Conservation (phyloP, 2,888 invertebrate genomes). For the Eledone cirrhosa region DNA sequence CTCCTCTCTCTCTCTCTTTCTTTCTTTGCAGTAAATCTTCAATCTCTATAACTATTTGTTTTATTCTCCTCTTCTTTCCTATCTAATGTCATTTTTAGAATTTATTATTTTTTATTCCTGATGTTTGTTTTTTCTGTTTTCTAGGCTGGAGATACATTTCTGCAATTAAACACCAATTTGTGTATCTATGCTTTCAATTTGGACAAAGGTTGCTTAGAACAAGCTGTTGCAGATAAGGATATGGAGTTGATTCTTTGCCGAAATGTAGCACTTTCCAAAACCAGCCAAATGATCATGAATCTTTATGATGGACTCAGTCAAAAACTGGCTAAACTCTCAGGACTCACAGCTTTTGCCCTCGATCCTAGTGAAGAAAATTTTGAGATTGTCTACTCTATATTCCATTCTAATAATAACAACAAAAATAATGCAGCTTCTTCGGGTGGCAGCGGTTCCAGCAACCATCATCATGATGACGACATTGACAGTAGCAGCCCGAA, state of each 20-base stretch:
- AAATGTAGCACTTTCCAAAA: slow-evolving; percentile 30
- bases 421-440: slow-evolving; percentile 38
- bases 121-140: slow-evolving; percentile 34
- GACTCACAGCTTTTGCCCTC: slow-evolving; percentile 54
- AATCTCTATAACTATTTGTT: not conserved
- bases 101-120: not conserved
- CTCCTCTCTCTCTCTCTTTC: too few relatives aligned
- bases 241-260: slow-evolving; percentile 20
- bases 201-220: slow-evolving; percentile 56
- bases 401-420: slow-evolving; percentile 34
- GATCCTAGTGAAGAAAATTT: slow-evolving; percentile 42
- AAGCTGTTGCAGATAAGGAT: slow-evolving; percentile 42
- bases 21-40: too few relatives aligned
- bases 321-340: slow-evolving; percentile 49
- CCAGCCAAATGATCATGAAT: slow-evolving; percentile 50
- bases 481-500: slow-evolving; percentile 39
- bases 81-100: too few relatives aligned
- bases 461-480: slow-evolving; percentile 44
- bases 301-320: slow-evolving; percentile 51
- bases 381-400: slow-evolving; percentile 34
- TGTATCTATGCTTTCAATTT: slow-evolving; percentile 59
- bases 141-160: slow-evolving; percentile 57
- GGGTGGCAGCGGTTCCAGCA: slow-evolving; percentile 37
- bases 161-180: slow-evolving; percentile 58
- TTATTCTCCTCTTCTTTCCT: not conserved